Base-by-base conservation (phyloP, 2,797 vertebrate genomes). In the Paramormyrops hopkinsi region DNA sequence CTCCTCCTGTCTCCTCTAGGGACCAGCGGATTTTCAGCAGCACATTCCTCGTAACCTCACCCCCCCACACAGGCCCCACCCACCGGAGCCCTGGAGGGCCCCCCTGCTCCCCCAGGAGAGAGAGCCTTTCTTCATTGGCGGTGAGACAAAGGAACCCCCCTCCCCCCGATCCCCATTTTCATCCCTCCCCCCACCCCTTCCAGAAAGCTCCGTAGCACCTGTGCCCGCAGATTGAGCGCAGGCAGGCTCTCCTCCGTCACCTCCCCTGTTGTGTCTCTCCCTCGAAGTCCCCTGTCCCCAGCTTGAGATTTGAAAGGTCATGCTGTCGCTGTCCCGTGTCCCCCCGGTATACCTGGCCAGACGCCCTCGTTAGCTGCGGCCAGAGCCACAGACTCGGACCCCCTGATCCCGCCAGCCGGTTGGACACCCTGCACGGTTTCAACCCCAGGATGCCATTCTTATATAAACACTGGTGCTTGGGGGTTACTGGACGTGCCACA, bases 11-110 rank as follows among this genome's bases (percentile, higher is more conserved):
- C 25, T 41, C 37, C 37, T 41, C 69, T 9, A 29, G 69, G 33
- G 25, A 41, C 37, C 25, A 76, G 97, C 97, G 90, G 99, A 99
- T 90, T 99, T 99, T 91, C 97, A 97, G 91, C 98, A 97, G 92
- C 97, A 97, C 88, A 96, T 97, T 91, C 96, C 97, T 90, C 95
- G 95, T 90, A 98, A 94, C 95, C 99, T 98, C 89, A 96, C 95
- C 89, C 98, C 97, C 92, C 97, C 97, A 53, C 98, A 97, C 17
- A 95, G 98, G 92, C 96, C 97, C 79, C 97, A 97, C 93, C 97
- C 97, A 92, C 98, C 98, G 94, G 98, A 99, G 91, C 97, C 97
- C 91, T 99, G 97, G 96, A 97, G 98, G 93, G 97, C 96, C 88
- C 98, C 97, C 2, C 97, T 97, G 46, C 97, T 96, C 9, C 97